Evolutionary conservation across 1,140 invertebrate genomes (phyloP).

Genomic region (Tetragnatha versicolor): DNA sequence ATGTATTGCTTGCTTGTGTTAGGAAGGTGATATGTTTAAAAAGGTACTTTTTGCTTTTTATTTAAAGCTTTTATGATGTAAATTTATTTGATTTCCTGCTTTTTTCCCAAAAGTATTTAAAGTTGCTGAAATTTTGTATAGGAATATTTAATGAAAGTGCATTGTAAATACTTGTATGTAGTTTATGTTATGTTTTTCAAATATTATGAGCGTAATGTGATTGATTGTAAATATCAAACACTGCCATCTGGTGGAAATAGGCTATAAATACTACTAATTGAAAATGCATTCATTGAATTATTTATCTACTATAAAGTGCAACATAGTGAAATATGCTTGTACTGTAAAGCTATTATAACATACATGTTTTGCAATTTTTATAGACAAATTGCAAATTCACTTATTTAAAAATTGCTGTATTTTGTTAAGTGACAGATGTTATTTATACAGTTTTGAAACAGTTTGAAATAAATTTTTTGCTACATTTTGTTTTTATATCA

Average conservation of each 20-base stretch:
- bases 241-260: background rate
- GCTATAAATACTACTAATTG: background rate
- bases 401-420: slow-evolving; percentile 9
- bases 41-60: too few species aligned
- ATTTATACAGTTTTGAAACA: slow-evolving; percentile 15
- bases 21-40: too few species aligned
- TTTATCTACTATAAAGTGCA: background rate
- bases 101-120: background rate
- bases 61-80: too few species aligned
- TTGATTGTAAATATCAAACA: slow-evolving; percentile 17
- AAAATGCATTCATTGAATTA: background rate
- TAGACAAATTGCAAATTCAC: background rate
- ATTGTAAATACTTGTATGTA: slow-evolving; percentile 27
- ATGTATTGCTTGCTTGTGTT: too few species aligned
- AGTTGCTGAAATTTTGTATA: background rate
- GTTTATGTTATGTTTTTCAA: background rate
- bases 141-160: slow-evolving; percentile 6
- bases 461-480: slow-evolving; percentile 20
- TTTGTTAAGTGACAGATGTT: slow-evolving; percentile 19
- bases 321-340: background rate
- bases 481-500: background rate
- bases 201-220: slow-evolving; percentile 22
- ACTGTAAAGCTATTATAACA: background rate
- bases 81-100: too few species aligned
- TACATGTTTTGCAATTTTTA: background rate